Evolutionary conservation across 2,888 invertebrate species (phyloP).

Genomic region (Apeira syringaria): DNA sequence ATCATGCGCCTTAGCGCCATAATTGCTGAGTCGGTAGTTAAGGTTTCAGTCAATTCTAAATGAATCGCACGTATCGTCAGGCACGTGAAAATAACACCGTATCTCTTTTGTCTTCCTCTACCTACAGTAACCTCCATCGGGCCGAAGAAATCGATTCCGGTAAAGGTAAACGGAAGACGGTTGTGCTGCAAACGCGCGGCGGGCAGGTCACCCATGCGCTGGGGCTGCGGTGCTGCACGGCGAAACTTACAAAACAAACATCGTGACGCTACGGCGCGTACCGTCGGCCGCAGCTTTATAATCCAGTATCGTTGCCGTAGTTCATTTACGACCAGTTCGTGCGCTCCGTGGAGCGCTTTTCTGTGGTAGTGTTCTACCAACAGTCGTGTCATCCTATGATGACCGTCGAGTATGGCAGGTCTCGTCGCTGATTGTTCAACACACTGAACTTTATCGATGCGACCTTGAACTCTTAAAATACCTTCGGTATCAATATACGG

Average conservation of each 20-base stretch:
- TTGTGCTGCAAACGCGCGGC: background rate
- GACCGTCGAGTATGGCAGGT: conserved; percentile 25
- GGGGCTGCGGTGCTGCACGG: background rate
- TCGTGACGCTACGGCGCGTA: background rate
- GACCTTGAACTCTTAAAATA: conserved; percentile 20
- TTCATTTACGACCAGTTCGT: conserved; percentile 29
- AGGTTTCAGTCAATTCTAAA: background rate
- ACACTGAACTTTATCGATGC: conserved; percentile 16
- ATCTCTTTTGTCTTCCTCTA: conserved; percentile 17
- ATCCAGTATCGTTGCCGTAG: conserved; percentile 32
- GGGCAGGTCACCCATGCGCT: background rate
- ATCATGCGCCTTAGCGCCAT: conserved; percentile 30
- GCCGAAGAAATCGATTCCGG: conserved; percentile 21
- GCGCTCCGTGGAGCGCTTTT: conserved; percentile 15
- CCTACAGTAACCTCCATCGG: conserved; percentile 24
- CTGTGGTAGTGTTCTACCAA: conserved; percentile 24
- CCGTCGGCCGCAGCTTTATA: conserved; percentile 23
- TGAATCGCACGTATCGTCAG: conserved; percentile 25
- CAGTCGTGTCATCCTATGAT: conserved; percentile 8
- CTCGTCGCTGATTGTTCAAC: conserved; percentile 8
- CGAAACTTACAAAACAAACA: background rate
- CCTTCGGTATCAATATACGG: background rate
- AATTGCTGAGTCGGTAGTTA: conserved; percentile 20
- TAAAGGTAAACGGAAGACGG: background rate
- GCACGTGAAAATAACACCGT: conserved; percentile 31